These are phyloP conservation scores for Carcinoscorpius rotundicauda DNA, from an alignment of 1,140 invertebrate genomes.

Conservation along the genomic window DNA sequence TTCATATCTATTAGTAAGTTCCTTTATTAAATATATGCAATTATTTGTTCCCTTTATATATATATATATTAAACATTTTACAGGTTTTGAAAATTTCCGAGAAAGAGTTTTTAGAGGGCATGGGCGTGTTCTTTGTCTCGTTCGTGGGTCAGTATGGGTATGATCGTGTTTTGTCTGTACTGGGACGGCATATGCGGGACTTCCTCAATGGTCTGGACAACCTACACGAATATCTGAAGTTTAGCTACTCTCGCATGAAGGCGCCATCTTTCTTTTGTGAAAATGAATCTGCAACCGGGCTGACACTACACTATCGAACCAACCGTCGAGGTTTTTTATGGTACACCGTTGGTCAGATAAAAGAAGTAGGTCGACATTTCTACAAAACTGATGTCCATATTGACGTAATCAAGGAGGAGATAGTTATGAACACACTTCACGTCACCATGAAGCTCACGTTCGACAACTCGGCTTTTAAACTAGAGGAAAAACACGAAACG, in stretches of 20 bases:
- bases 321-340: constrained; percentile 85
- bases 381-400: constrained; percentile 89
- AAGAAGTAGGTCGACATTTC: constrained; percentile 69
- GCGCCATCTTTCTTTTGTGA: constrained; percentile 95
- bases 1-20: too few species aligned
- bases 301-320: constrained; percentile 85
- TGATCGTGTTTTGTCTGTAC: constrained; percentile 72
- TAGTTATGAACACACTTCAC: constrained; percentile 77
- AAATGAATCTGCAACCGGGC: constrained; percentile 71
- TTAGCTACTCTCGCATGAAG: constrained; percentile 83
- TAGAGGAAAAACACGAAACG: constrained; percentile 20
- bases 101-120: constrained; percentile 73
- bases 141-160: constrained; percentile 77
- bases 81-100: constrained; percentile 72
- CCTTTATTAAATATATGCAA: too few species aligned
- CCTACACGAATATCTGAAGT: constrained; percentile 92
- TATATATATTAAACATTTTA: too few species aligned
- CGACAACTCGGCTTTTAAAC: constrained; percentile 66
- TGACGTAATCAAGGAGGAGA: constrained; percentile 70
- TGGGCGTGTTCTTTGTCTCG: constrained; percentile 46
- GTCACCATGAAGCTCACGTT: constrained; percentile 88
- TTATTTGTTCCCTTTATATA: too few species aligned
- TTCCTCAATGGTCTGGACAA: constrained; percentile 94
- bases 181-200: constrained; percentile 81
- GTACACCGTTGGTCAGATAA: constrained; percentile 93